A percentile compares a stretch with the other conserved stretches of the same genome.
Evolutionary conservation across 2,797 vertebrate species (phyloP).

Genomic region (Myotis vivesi): DNA sequence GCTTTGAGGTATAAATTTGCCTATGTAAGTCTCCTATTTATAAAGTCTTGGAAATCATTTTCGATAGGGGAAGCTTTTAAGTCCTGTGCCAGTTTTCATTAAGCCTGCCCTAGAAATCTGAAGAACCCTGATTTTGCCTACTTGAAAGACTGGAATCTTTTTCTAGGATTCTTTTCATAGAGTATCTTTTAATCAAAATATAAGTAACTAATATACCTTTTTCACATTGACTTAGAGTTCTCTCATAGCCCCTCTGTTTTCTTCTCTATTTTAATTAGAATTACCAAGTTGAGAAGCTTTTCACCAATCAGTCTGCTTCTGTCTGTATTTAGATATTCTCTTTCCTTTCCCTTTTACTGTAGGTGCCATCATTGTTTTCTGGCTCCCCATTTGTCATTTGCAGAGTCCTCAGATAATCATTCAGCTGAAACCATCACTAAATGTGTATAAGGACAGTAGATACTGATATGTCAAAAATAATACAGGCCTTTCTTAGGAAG

Average conservation of each 20-base stretch:
- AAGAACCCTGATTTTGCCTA: slow-evolving; percentile 28
- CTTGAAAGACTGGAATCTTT: background rate
- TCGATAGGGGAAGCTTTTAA: background rate
- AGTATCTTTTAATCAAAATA: slow-evolving; percentile 37
- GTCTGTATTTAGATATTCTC: slow-evolving; percentile 10
- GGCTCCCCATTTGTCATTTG: background rate
- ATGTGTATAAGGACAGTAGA: background rate
- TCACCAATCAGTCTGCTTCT: background rate
- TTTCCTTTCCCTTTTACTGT: slow-evolving; percentile 15
- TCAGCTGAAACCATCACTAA: background rate
- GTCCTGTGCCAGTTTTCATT: background rate
- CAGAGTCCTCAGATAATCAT: background rate
- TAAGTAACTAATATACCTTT: slow-evolving; percentile 19
- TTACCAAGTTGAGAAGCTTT: slow-evolving; percentile 29
- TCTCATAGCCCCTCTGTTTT: background rate
- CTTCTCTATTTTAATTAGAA: slow-evolving; percentile 41
- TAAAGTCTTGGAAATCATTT: slow-evolving; percentile 57
- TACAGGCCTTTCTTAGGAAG: slow-evolving; percentile 8
- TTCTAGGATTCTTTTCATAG: slow-evolving; percentile 11
- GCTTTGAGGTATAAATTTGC: slow-evolving; percentile 44
- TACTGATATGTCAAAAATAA: slow-evolving; percentile 11
- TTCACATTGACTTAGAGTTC: background rate
- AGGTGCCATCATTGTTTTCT: slow-evolving; percentile 33
- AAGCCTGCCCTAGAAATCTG: background rate
- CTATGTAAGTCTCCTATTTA: background rate